Conservation (phyloP, 92 coral and sea anemone genomes). For the Porites rus region DNA sequence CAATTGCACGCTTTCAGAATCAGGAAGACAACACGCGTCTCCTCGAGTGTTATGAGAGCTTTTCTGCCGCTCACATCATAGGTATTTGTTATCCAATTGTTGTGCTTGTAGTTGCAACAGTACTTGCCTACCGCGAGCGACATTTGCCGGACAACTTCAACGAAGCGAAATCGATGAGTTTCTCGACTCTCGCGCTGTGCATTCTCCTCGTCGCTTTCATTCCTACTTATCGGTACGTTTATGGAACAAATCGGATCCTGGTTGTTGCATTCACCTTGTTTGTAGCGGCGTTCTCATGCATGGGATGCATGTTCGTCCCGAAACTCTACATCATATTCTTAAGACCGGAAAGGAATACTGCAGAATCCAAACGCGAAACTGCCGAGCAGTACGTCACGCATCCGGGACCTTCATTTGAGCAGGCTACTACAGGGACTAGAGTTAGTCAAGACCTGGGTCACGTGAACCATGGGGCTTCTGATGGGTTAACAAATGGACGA, state of each 20-base stretch:
- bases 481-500: not conserved
- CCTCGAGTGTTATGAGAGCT: constrained; percentile 79
- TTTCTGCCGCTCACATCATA: constrained; percentile 71
- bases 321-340: constrained; percentile 84
- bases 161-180: constrained; percentile 94
- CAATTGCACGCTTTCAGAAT: constrained; percentile 68
- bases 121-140: constrained; percentile 85
- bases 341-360: constrained; percentile 71
- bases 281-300: constrained; percentile 82
- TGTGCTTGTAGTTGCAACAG: constrained; percentile 81
- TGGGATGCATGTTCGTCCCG: constrained; percentile 88
- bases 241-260: constrained; percentile 82
- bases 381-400: not conserved
- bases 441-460: constrained; percentile 25
- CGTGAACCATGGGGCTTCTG: constrained; percentile 19
- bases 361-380: constrained; percentile 16
- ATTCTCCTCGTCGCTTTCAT: constrained; percentile 90
- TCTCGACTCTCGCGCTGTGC: constrained; percentile 89
- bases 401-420: constrained; percentile 8
- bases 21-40: constrained; percentile 78
- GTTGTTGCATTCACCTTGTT: constrained; percentile 84
- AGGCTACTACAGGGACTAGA: constrained; percentile 6
- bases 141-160: constrained; percentile 80
- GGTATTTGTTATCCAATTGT: constrained; percentile 74
- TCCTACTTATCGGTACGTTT: constrained; percentile 93